phyloP scores from a whole-genome alignment of 2,888 invertebrate genomes.

The Exephanes ischioxanthus region DNA sequence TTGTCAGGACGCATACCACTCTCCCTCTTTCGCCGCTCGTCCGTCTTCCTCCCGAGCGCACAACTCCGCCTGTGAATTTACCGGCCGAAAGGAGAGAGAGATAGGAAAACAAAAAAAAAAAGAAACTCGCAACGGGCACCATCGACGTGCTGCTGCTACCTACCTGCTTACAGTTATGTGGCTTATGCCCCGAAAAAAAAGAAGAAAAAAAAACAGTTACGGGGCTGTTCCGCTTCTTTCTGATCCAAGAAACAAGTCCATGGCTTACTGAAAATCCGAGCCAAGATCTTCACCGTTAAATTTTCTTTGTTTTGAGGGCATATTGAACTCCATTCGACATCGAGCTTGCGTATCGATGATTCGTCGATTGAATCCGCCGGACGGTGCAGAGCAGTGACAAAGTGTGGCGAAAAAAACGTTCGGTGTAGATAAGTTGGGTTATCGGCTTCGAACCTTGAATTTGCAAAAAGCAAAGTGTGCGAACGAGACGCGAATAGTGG shows the following conservation, averaged over 20 bases:
- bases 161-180: conserved; percentile 62
- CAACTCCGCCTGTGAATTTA: background rate
- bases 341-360: background rate
- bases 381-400: background rate
- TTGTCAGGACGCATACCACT: conserved; percentile 59
- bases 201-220: conserved; percentile 36
- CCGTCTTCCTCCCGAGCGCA: conserved; percentile 6
- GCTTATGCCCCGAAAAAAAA: conserved; percentile 50
- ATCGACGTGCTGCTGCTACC: conserved; percentile 57
- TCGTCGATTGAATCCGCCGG: background rate
- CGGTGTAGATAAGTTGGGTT: too few species aligned
- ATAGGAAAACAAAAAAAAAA: conserved; percentile 40
- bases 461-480: background rate
- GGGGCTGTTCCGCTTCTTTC: conserved; percentile 25
- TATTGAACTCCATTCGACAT: background rate
- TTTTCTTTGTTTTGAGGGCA: background rate
- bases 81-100: conserved; percentile 6
- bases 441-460: background rate
- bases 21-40: conserved; percentile 43
- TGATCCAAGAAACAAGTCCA: conserved; percentile 9
- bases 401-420: too few species aligned
- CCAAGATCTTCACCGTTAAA: background rate
- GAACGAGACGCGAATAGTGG: background rate
- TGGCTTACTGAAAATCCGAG: background rate
- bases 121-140: conserved; percentile 58